Conservation (phyloP, 2,888 invertebrate genomes). For the Meloe dianella region DNA sequence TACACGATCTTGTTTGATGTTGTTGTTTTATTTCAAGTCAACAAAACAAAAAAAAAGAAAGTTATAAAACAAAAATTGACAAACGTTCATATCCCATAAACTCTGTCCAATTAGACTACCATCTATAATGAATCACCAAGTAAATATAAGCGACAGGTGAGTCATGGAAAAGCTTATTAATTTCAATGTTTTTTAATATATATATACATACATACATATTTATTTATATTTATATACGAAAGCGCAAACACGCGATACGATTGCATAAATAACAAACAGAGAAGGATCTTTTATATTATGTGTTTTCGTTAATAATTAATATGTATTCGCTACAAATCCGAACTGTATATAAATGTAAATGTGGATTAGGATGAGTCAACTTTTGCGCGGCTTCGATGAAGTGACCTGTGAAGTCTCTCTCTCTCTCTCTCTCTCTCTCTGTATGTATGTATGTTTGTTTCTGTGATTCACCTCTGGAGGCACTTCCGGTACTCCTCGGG, state of each 20-base stretch:
- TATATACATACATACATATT: not conserved
- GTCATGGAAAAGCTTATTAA: slow-evolving; percentile 7
- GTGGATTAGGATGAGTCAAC: slow-evolving; percentile 29
- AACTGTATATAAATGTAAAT: not conserved
- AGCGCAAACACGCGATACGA: not conserved
- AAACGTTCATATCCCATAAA: not conserved
- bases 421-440: too few species aligned
- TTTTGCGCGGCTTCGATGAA: slow-evolving; percentile 30
- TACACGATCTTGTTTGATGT: not conserved
- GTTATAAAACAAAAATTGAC: not conserved
- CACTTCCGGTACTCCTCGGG: slow-evolving; percentile 40
- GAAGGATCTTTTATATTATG: not conserved
- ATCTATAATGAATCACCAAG: not conserved
- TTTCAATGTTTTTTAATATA: not conserved
- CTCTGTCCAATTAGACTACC: not conserved
- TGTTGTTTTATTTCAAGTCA: not conserved
- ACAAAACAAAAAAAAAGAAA: not conserved
- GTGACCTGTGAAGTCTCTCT: slow-evolving; percentile 37
- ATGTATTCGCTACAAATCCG: not conserved
- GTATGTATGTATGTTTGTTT: too few species aligned
- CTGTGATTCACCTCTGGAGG: slow-evolving; percentile 40
- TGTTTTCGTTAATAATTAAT: not conserved
- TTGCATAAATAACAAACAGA: slow-evolving; percentile 1
- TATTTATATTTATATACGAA: not conserved
- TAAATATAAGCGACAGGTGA: slow-evolving; percentile 5